Conservation (phyloP, 2,797 vertebrate species). For the Arctocebus calabarensis region DNA sequence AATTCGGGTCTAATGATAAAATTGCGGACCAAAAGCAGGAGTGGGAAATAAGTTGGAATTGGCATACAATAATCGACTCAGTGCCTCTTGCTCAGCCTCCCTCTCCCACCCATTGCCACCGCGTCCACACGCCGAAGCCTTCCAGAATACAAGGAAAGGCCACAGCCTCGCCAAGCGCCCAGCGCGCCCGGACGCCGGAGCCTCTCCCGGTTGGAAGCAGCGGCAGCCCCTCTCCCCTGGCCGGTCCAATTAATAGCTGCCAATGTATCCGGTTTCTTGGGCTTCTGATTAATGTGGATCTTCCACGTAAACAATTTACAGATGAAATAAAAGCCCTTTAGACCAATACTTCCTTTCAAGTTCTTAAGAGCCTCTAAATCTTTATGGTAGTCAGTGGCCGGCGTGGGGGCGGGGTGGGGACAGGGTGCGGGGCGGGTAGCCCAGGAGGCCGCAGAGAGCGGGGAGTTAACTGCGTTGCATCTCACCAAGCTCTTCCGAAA, state of each 20-base stretch:
- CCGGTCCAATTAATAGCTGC: constrained; percentile 36
- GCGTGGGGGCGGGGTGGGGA: constrained; percentile 54
- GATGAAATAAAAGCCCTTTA: constrained; percentile 80
- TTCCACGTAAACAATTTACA: constrained; percentile 71
- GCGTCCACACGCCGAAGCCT: background rate
- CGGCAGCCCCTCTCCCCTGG: background rate
- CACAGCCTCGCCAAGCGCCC: background rate
- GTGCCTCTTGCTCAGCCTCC: background rate
- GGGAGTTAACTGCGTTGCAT: constrained; percentile 65
- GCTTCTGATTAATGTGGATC: constrained; percentile 67
- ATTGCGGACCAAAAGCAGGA: background rate
- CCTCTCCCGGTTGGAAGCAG: background rate
- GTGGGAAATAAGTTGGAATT: background rate
- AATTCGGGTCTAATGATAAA: background rate
- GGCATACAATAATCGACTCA: background rate
- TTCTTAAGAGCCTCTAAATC: constrained; percentile 73
- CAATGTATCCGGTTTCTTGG: constrained; percentile 54
- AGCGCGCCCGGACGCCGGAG: background rate
- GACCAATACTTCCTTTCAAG: constrained; percentile 80
- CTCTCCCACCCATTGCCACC: background rate
- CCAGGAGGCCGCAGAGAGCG: background rate
- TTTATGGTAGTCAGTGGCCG: constrained; percentile 57
- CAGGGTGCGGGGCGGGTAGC: constrained; percentile 2
- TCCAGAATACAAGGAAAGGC: background rate
- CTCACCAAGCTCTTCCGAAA: constrained; percentile 80